Percentiles rank a stretch among this genome's conserved stretches.
Evolutionary conservation across 2,797 vertebrate species (phyloP).

Genomic region (Myiotriccus ornatus): DNA sequence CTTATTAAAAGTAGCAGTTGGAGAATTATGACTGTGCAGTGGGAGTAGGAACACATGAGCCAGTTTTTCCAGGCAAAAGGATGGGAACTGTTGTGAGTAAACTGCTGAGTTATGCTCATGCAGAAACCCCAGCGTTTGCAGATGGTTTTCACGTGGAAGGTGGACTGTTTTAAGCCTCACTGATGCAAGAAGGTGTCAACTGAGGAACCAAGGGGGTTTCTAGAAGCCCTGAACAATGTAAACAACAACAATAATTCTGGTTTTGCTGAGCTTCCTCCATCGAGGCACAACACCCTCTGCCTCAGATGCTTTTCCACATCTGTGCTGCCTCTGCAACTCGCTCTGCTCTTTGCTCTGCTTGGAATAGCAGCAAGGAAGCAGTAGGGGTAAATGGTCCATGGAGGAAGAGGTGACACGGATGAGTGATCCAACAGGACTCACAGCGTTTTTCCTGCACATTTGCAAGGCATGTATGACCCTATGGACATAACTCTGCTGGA

Average conservation of each 20-base stretch:
- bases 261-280: background rate
- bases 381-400: background rate
- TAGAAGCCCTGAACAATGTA: background rate
- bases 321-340: background rate
- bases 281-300: fast-evolving
- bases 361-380: background rate
- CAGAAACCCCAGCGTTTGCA: background rate
- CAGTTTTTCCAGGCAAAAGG: background rate
- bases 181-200: background rate
- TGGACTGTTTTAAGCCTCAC: background rate
- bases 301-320: background rate
- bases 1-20: background rate
- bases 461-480: background rate
- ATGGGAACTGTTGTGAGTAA: background rate
- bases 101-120: background rate
- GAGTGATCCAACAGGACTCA: background rate
- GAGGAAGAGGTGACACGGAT: background rate
- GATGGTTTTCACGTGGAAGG: background rate
- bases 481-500: background rate
- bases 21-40: background rate
- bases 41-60: background rate
- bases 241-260: background rate
- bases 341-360: background rate
- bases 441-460: background rate
- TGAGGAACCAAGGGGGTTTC: background rate